Percentiles rank a stretch among this genome's conserved stretches.
Evolutionary conservation across 2,797 vertebrate genomes (phyloP).

Genomic region (Xenops minutus): DNA sequence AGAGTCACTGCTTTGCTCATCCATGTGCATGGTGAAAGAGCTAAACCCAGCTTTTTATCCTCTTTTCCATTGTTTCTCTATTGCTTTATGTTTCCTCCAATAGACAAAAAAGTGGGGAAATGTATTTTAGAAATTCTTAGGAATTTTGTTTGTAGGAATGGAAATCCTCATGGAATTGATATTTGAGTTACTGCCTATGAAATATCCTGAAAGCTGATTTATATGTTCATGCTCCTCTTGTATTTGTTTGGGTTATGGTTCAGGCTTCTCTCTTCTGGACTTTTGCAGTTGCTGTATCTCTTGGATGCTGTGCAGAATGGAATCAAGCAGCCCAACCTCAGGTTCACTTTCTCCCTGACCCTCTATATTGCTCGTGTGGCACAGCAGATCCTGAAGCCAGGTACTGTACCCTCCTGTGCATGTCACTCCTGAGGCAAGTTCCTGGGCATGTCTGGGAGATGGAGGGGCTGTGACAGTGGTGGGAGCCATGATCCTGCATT

Average conservation of each 20-base stretch:
- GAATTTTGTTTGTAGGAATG: background rate
- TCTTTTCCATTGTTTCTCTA: background rate
- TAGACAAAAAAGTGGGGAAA: background rate
- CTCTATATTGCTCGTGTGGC: constrained; percentile 85
- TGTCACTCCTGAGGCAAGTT: background rate
- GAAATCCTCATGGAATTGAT: background rate
- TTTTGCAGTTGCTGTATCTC: constrained; percentile 87
- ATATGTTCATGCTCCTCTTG: background rate
- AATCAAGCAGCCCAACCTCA: constrained; percentile 82
- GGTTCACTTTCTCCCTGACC: constrained; percentile 83
- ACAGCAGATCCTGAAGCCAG: constrained; percentile 89
- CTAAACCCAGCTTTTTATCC: background rate
- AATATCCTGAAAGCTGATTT: background rate
- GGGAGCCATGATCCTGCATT: background rate
- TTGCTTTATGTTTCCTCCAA: background rate
- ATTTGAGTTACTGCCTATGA: background rate
- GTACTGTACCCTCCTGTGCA: constrained; percentile 53
- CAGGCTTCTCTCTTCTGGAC: background rate
- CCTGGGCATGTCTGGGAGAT: background rate
- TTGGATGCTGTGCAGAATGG: constrained; percentile 89
- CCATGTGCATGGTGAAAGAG: accelerated
- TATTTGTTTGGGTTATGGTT: background rate
- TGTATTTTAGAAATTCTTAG: background rate
- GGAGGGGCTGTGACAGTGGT: background rate
- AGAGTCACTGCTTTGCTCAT: background rate